Conservation (phyloP, 2,797 vertebrate species). For the Etheostoma perlongum region DNA sequence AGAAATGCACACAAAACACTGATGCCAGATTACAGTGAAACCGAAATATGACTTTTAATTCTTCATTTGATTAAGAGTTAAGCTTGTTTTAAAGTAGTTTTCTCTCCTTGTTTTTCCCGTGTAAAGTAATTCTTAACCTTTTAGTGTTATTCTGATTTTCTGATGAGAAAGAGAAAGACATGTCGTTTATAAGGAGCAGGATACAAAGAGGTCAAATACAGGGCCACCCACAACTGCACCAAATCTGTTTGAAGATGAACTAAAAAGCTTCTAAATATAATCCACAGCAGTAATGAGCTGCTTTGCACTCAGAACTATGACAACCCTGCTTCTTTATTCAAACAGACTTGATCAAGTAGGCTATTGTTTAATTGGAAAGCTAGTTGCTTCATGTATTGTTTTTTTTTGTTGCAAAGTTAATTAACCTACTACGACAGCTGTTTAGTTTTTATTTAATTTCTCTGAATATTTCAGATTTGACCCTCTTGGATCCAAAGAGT, state of each 20-base stretch:
- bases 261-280: conserved; percentile 39
- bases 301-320: not conserved
- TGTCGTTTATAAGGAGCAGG: not conserved
- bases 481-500: conserved; percentile 47
- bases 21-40: not conserved
- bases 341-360: conserved; percentile 40
- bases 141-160: not conserved
- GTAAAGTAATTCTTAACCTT: conserved; percentile 7
- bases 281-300: conserved; percentile 35
- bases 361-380: conserved; percentile 55
- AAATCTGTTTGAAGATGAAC: conserved; percentile 19
- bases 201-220: conserved; percentile 20
- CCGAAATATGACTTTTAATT: not conserved
- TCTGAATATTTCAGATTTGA: conserved; percentile 44
- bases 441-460: conserved; percentile 47
- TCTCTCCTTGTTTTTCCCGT: not conserved
- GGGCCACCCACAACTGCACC: not conserved
- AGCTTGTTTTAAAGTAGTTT: not conserved
- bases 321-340: conserved; percentile 46
- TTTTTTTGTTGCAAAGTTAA: conserved; percentile 42
- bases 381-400: conserved; percentile 23
- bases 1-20: not conserved
- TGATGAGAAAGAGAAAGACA: conserved; percentile 23
- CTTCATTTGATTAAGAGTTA: not conserved
- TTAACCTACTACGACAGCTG: conserved; percentile 51